These are phyloP conservation scores for Heterochromis multidens DNA, from an alignment of 2,113 vertebrate genomes.

Conservation along the genomic window DNA sequence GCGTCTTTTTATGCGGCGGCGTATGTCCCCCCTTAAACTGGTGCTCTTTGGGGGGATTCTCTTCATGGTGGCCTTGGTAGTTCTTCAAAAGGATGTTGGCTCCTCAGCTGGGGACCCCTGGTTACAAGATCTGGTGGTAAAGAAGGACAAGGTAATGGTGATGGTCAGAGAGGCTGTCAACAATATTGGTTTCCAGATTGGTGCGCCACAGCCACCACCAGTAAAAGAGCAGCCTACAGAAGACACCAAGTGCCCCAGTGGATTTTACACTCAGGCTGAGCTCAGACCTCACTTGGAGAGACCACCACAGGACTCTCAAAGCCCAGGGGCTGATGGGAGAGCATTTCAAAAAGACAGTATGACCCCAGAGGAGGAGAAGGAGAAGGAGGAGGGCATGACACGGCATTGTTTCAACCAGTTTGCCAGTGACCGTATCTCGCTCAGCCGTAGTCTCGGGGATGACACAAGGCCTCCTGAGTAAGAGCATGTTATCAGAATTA, in stretches of 20 bases:
- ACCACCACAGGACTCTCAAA: constrained; percentile 80
- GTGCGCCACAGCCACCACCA: constrained; percentile 73
- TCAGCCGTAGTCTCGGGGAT: constrained; percentile 88
- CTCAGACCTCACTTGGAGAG: constrained; percentile 85
- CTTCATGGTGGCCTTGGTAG: constrained; percentile 83
- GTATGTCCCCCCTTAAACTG: constrained; percentile 84
- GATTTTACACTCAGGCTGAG: constrained; percentile 82
- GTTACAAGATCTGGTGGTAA: constrained; percentile 83
- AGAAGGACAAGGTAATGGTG: constrained; percentile 81
- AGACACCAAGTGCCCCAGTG: constrained; percentile 74
- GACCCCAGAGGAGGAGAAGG: constrained; percentile 80
- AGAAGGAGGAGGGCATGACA: constrained; percentile 87
- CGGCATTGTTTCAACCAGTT: constrained; percentile 97
- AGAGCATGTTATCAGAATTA: constrained; percentile 53
- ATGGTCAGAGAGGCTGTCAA: constrained; percentile 86
- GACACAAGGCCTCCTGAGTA: constrained; percentile 93
- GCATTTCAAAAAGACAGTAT: constrained; percentile 79
- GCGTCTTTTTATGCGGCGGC: constrained; percentile 79
- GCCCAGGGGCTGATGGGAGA: constrained; percentile 81
- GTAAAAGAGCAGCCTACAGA: constrained; percentile 39
- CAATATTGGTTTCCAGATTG: constrained; percentile 89
- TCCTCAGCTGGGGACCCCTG: constrained; percentile 78
- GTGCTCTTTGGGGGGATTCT: constrained; percentile 76
- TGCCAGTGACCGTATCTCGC: constrained; percentile 92
- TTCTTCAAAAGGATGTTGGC: constrained; percentile 83